phyloP scores from a whole-genome alignment of 2,113 vertebrate species.

The Melanerpes formicivorus region DNA sequence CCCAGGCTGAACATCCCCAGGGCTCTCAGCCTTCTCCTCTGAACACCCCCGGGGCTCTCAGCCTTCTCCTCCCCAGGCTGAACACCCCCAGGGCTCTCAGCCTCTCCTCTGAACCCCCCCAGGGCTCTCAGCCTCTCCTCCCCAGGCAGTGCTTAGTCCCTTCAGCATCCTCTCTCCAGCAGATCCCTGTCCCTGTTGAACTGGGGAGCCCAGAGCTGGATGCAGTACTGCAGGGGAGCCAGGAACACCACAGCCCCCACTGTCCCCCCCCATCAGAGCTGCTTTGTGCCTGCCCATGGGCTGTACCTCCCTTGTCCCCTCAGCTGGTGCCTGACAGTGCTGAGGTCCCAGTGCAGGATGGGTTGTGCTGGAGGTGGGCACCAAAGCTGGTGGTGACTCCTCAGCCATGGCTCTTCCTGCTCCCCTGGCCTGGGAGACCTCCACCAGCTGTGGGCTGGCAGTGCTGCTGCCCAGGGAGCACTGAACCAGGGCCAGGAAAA shows the following conservation, averaged over 20 bases:
- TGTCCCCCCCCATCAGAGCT: not conserved
- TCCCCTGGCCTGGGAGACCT: not conserved
- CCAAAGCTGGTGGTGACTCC: not conserved
- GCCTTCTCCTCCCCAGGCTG: too few relatives aligned
- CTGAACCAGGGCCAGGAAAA: not conserved
- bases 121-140: too few relatives aligned
- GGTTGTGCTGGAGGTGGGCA: not conserved
- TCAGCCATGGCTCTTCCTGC: not conserved
- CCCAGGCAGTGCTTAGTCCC: too few relatives aligned
- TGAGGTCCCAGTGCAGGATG: accelerated
- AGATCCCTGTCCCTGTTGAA: too few relatives aligned
- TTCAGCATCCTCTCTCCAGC: too few relatives aligned
- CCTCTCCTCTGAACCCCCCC: too few relatives aligned
- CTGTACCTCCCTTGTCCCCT: not conserved
- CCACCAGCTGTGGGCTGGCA: not conserved
- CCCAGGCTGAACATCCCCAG: too few relatives aligned
- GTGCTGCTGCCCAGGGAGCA: accelerated
- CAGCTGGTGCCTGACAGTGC: accelerated
- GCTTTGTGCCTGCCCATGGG: not conserved
- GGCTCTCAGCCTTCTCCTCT: too few relatives aligned
- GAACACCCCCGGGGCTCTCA: too few relatives aligned
- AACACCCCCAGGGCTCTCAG: too few relatives aligned
- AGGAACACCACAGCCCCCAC: accelerated
- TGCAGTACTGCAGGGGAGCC: accelerated
- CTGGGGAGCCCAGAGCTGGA: too few relatives aligned